These are phyloP conservation scores for Tachysurus fulvidraco DNA, from an alignment of 2,113 vertebrate species.

Conservation along the genomic window DNA sequence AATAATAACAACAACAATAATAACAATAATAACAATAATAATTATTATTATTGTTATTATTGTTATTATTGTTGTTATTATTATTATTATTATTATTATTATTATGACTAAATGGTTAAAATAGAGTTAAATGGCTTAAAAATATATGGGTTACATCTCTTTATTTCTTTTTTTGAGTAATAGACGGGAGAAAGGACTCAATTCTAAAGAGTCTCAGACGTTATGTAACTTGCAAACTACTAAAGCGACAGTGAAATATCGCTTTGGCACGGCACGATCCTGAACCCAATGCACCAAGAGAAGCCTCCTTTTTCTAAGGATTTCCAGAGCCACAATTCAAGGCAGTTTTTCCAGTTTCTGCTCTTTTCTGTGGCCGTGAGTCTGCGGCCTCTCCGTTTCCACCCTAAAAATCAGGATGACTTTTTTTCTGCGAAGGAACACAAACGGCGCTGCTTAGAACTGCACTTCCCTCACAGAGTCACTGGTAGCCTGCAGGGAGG, in stretches of 20 bases:
- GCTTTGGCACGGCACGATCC: neutral
- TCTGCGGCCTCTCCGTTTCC: conserved; percentile 53
- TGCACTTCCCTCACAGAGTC: conserved; percentile 56
- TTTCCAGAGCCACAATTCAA: conserved; percentile 11
- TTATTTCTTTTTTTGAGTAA: neutral
- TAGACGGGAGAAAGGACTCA: neutral
- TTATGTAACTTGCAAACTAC: conserved; percentile 40
- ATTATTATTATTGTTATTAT: no score
- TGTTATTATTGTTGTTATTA: neutral
- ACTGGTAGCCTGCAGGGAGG: conserved; percentile 52
- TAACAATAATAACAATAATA: neutral
- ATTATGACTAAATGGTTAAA: neutral
- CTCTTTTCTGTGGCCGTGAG: conserved; percentile 43
- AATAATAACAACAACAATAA: neutral
- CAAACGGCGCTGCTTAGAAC: conserved; percentile 56
- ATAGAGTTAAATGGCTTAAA: neutral
- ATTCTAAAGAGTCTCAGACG: neutral
- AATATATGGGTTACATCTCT: neutral
- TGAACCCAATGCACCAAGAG: conserved; percentile 34
- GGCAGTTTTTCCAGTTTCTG: conserved; percentile 55
- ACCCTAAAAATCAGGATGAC: conserved; percentile 65
- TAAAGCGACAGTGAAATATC: conserved; percentile 4
- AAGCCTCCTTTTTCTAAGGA: conserved; percentile 11
- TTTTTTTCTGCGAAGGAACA: conserved; percentile 62
- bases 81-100: neutral